These are phyloP conservation scores for Dryococelus australis DNA, from an alignment of 2,888 invertebrate species.

Conservation along the genomic window DNA sequence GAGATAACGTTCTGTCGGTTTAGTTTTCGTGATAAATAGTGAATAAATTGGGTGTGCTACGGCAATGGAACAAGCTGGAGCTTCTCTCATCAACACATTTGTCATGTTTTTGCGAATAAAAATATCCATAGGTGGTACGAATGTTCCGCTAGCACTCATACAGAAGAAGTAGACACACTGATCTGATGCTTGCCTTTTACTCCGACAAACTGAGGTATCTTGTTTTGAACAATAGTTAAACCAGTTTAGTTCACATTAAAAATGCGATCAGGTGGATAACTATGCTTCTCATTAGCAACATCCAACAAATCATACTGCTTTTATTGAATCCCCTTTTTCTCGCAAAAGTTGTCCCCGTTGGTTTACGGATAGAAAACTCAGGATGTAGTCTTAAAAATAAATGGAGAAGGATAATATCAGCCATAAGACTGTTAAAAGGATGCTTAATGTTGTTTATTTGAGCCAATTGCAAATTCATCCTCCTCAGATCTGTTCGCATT, in stretches of 20 bases:
- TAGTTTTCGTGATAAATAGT: conserved; percentile 18
- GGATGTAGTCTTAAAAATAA: neutral
- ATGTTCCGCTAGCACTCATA: neutral
- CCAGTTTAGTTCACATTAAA: conserved; percentile 32
- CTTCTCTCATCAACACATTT: neutral
- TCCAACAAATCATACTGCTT: conserved; percentile 29
- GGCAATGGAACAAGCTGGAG: neutral
- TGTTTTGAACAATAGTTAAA: conserved; percentile 26
- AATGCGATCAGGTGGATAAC: conserved; percentile 26
- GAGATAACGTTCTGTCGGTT: neutral
- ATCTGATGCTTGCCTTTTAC: conserved; percentile 29
- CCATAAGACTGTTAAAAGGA: neutral
- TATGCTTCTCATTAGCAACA: neutral
- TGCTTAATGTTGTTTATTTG: neutral
- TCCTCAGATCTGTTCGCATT: neutral
- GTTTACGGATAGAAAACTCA: conserved; percentile 24
- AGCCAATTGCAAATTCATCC: neutral
- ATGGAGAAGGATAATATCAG: neutral
- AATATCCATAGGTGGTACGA: neutral
- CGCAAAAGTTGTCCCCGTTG: conserved; percentile 5
- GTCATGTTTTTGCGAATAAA: neutral
- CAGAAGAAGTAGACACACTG: neutral
- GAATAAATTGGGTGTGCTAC: neutral
- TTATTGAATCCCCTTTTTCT: conserved; percentile 27
- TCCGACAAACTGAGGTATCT: conserved; percentile 12